Conservation (phyloP, 2,888 invertebrate genomes). For the Mesochorus sp. region DNA sequence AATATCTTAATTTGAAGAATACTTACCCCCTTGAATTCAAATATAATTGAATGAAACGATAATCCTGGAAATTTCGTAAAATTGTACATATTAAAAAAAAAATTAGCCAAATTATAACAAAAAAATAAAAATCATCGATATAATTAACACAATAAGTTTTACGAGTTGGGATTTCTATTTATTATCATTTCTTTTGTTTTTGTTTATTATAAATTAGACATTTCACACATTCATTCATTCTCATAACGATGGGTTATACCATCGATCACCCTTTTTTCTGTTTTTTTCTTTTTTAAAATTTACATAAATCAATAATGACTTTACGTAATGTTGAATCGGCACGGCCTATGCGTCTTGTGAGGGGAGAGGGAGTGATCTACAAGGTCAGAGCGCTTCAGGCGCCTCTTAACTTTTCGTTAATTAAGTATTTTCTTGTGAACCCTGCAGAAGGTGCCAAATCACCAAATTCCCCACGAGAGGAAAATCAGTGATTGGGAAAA, state of each 20-base stretch:
- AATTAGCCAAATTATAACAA: not conserved
- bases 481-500: conserved; percentile 27
- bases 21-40: not conserved
- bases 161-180: conserved; percentile 66
- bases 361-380: conserved; percentile 44
- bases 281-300: conserved; percentile 64
- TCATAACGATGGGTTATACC: conserved; percentile 76
- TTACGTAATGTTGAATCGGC: conserved; percentile 57
- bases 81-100: not conserved
- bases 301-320: conserved; percentile 64
- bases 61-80: not conserved
- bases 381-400: conserved; percentile 58
- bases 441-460: conserved; percentile 65
- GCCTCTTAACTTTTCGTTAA: conserved; percentile 60
- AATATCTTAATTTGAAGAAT: conserved; percentile 30
- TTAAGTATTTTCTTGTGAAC: conserved; percentile 71
- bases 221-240: conserved; percentile 80
- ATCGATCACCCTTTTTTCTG: conserved; percentile 70
- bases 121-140: conserved; percentile 21
- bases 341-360: conserved; percentile 33
- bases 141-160: conserved; percentile 46
- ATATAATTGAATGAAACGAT: not conserved
- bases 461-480: conserved; percentile 31
- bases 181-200: conserved; percentile 60
- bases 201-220: conserved; percentile 66